Base-by-base conservation (phyloP, 2,888 invertebrate species). In the Heliconius ismenius region DNA sequence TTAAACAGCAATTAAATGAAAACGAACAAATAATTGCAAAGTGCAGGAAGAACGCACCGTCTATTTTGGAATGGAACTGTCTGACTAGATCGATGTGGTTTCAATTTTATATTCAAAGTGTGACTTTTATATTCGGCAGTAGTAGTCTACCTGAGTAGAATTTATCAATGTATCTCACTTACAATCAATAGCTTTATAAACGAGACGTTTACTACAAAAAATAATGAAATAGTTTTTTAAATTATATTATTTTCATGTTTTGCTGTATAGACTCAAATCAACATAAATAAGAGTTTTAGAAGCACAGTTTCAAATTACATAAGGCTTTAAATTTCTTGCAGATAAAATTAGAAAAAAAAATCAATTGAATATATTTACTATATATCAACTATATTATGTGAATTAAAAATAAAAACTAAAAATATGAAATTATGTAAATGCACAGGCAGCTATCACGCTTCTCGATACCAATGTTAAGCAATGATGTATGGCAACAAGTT, bases 121-220 rank as follows among this genome's bases (percentile, higher is more conserved):
- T 26, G 43, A 54, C 58, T 64, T 68, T 76, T n/a, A n/a, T n/a
- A n/a, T n/a, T 76, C 58, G 32, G 54, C 24, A 64, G 32, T 32
- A 32, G 7, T 0, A 32, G 75, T 32, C 21, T 21, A 69, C 79
- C 73, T 76, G 78, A 68, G 67, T 58, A 64, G 78, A 79, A 79
- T 79, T 74, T 72, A 36, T 28, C 67, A 62, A 74, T 78, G 28
- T 65, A 76, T 79, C 78, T 76, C 39, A 54, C 15, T 64, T 67
- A 72, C 75, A 74, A 60, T 60, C 69, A 74, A 74, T 62, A 73
- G 18, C 11, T 73, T 76, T 72, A 68, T 74, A 73, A 75, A 76
- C 15, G 21, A 74, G 43, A 39, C 24, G 26, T 43, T 64, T n/a
- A 54, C 4, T 26, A 49, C 60, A 69, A 28, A 26, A 4, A 26